phyloP scores from a whole-genome alignment of 2,888 invertebrate species.

The Ennomos erosarius region DNA sequence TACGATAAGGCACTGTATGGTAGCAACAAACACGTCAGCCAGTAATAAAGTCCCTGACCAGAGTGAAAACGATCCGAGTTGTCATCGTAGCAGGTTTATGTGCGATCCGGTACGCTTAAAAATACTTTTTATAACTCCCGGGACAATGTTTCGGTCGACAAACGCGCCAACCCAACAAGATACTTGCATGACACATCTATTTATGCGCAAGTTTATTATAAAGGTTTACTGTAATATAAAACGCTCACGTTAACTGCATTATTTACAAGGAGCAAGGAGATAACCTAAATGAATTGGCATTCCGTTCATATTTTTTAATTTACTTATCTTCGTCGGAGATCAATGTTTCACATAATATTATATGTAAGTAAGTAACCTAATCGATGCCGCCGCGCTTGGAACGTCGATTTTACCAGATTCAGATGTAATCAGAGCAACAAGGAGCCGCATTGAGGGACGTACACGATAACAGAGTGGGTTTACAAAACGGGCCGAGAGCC shows the following conservation, averaged over 20 bases:
- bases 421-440: constrained; percentile 79
- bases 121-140: constrained; percentile 61
- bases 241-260: constrained; percentile 35
- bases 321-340: constrained; percentile 60
- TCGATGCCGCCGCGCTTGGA: constrained; percentile 70
- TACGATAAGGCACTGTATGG: constrained; percentile 33
- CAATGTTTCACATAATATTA: constrained; percentile 73
- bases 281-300: constrained; percentile 47
- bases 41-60: constrained; percentile 64
- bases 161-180: constrained; percentile 49
- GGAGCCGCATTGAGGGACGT: constrained; percentile 68
- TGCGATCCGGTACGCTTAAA: constrained; percentile 58
- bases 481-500: constrained; percentile 62
- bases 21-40: constrained; percentile 41
- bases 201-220: constrained; percentile 38
- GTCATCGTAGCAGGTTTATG: constrained; percentile 74
- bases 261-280: constrained; percentile 41
- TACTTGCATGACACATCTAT: constrained; percentile 45
- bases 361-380: constrained; percentile 72
- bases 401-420: constrained; percentile 74
- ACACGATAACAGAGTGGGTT: constrained; percentile 72
- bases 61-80: constrained; percentile 71
- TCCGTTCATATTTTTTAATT: constrained; percentile 51
- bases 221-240: constrained; percentile 39
- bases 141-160: constrained; percentile 36